Base-by-base conservation (phyloP, 2,113 vertebrate species). In the Hippopotamus amphibius region DNA sequence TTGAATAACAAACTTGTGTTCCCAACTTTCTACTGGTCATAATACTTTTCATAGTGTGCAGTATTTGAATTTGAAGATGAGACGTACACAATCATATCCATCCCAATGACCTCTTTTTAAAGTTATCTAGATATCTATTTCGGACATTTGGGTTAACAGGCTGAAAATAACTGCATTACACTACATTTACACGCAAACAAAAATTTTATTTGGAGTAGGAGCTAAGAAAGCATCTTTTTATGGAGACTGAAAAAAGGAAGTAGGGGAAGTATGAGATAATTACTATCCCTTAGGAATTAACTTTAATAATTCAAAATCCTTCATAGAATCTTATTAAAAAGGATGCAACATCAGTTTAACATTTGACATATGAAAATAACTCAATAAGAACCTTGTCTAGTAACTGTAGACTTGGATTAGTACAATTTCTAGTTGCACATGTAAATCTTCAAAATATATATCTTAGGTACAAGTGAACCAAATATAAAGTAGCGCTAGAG, bases 241-340 rank as follows among this genome's bases (percentile, higher is more conserved):
- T 66, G 55, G 17, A 90, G 22, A 82, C 0, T 88, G 33, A 81
- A 72, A 68, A 90, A 90, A 72, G 33, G 11, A 72, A 87, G 26
- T 9, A 84, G 48, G 33, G 19, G 22, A 88, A 92, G 33, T 69
- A 80, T 41, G 28, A 95, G n/a, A 24, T 88, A 82, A 71, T 3
- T 96, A 71, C 37, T 93, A 63, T 33, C 46, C 14, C 65, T 83
- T 76, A 89, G 68, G 43, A 96, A 95, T 88, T 57, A 69, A 85
- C 68, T 92, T 95, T 57, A 91, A 81, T 72, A 86, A 59, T 77
- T 82, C 48, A 93, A 89, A 95, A 92, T 41, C 66, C 88, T 92
- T 86, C n/a, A 87, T 6, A 83, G 86, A 88, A 72, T 88, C 48
- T 79, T 74, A 83, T 50, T 94, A 66, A 92, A 93, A 95, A 87